Percentiles rank a stretch among this genome's conserved stretches.
These are phyloP conservation scores for Rotaria macrura DNA, from an alignment of 2,888 invertebrate species.

Conservation along the genomic window DNA sequence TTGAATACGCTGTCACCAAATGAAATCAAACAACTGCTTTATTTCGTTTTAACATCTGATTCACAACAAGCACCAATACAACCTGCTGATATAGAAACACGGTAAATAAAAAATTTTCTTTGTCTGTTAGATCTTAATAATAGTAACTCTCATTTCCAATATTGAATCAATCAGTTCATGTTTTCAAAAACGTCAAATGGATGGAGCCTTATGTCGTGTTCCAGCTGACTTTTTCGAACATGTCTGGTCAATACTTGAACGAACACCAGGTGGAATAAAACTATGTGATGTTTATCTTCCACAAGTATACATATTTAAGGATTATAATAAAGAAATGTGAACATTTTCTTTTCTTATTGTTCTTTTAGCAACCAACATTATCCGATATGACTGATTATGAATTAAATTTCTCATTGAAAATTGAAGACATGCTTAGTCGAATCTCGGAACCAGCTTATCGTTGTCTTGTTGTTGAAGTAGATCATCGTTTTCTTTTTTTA, in stretches of 20 bases:
- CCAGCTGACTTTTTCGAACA: constrained; percentile 73
- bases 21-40: constrained; percentile 69
- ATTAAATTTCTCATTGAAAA: constrained; percentile 79
- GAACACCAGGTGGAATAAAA: constrained; percentile 76
- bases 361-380: constrained; percentile 69
- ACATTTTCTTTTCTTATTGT: too few relatives aligned
- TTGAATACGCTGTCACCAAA: constrained; percentile 80
- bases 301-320: background rate
- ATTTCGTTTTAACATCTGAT: constrained; percentile 62
- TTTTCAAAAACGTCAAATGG: constrained; percentile 74
- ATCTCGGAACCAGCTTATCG: constrained; percentile 61
- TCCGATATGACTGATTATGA: constrained; percentile 94
- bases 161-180: constrained; percentile 59
- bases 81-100: background rate
- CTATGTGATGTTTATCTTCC: constrained; percentile 75
- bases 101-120: background rate
- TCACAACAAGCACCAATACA: background rate
- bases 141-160: too few relatives aligned
- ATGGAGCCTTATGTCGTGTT: constrained; percentile 87
- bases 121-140: background rate
- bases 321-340: background rate
- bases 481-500: background rate
- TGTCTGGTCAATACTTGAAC: constrained; percentile 83
- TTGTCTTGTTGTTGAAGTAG: constrained; percentile 61
- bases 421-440: constrained; percentile 68